Evolutionary conservation across 1,140 invertebrate species (phyloP), one percentile per base, ranked within the genome.

Genomic region (Polypedilum vanderplanki): DNA sequence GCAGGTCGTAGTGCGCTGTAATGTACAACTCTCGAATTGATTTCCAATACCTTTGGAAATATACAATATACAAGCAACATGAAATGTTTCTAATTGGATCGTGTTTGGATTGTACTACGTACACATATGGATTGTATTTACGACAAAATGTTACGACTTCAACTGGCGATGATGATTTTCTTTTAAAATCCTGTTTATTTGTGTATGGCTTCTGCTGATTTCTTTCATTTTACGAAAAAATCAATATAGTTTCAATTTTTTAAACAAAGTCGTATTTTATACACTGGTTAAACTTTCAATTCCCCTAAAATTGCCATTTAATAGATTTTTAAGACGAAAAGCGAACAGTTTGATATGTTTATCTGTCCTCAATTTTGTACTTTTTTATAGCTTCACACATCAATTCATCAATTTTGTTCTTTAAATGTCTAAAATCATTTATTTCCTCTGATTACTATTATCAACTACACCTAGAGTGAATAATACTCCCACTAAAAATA

Each of bases 221-320:
- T 57, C n/a, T 57, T 57, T 57, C n/a, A 12, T 57, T 57, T 57
- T 57, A 57, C n/a, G 15, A 57, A 57, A 46, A 46, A 57, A 57
- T 57, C 46, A 57, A 57, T 57, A 57, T n/a, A 57, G n/a, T 57
- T 57, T 57, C n/a, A 57, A 33, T 33, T 33, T n/a, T 57, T 57
- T 57, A 57, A 57, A 57, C 46, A 57, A 57, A 57, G n/a, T n/a
- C 12, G n/a, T 46, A 57, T 57, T 57, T 57, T n/a, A 57, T n/a
- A 57, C n/a, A 15, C n/a, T 46, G 9, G 46, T 57, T 57, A 57
- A 57, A 57, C 9, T 4, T 57, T 57, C 4, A 15, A n/a, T 12
- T 12, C 12, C 12, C 15, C 46, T n/a, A 57, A 57, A 15, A 57
- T 57, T 57, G 46, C 46, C 46, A 57, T 57, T 57, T 57, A 57